Evolutionary conservation across 2,888 invertebrate genomes (phyloP), one percentile per base, ranked within the genome.

Genomic region (Actias luna): DNA sequence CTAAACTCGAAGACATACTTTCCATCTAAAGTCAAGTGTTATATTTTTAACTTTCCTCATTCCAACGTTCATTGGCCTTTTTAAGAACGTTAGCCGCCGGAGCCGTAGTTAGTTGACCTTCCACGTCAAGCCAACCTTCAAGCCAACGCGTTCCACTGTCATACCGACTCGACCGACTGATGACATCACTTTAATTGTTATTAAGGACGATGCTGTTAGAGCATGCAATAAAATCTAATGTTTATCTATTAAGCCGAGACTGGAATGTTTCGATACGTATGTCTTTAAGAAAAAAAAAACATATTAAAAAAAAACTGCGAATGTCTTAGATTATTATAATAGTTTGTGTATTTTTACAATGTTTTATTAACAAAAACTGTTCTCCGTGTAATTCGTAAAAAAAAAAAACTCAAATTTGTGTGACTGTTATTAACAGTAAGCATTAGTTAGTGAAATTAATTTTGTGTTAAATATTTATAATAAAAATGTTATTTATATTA

Each of bases 151-250:
- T n/a, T 31, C 39, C 57, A 61, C 35, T 31, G 39, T 31, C 39
- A 42, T 5, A 29, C 5, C 29, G 29, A 29, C 55, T 55, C 39
- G 29, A 22, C 36, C 29, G 59, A 63, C 63, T 39, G 60, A 62
- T 65, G 66, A 66, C 66, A 66, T 68, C 66, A 66, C 33, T 60
- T 62, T 42, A 63, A 63, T 65, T 63, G 57, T 60, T 62, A 68
- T 68, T 65, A 64, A 66, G 68, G 66, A 50, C 64, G 55, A 60
- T 31, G n/a, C 33, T 55, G 57, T 63, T 62, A 31, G 25, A 33
- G 33, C 61, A 58, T 25, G 16, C 42, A 31, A 42, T 68, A 59
- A 61, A 58, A 29, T 55, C 25, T 62, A 33, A 29, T 59, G 52
- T 63, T 58, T 58, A 68, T 67, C 65, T 64, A 63, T 65, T 63